phyloP scores from a whole-genome alignment of 1,140 invertebrate genomes.

The Leguminivora glycinivorella region DNA sequence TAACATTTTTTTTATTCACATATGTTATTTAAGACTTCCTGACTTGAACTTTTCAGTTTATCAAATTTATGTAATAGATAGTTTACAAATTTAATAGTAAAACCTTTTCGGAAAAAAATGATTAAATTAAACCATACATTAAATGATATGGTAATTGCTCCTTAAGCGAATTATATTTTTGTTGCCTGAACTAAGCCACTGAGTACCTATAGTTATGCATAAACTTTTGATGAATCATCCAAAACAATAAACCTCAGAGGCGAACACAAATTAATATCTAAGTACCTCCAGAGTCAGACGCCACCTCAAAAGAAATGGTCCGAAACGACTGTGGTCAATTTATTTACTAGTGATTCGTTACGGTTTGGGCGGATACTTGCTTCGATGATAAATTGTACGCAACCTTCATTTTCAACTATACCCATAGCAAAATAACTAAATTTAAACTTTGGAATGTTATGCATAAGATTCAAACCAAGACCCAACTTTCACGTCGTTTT shows the following conservation, averaged over 20 bases:
- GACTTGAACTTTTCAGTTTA: too few relatives aligned
- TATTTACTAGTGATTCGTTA: slow-evolving; percentile 75
- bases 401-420: slow-evolving; percentile 58
- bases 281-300: slow-evolving; percentile 35
- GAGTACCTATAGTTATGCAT: neutral
- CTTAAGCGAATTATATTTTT: too few relatives aligned
- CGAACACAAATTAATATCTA: slow-evolving; percentile 49
- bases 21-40: too few relatives aligned
- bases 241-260: slow-evolving; percentile 38
- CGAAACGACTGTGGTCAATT: slow-evolving; percentile 70
- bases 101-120: too few relatives aligned
- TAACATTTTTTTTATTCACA: too few relatives aligned
- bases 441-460: slow-evolving; percentile 38
- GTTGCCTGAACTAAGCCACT: neutral
- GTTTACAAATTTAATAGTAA: too few relatives aligned
- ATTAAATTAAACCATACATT: too few relatives aligned
- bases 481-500: neutral
- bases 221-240: slow-evolving; percentile 35
- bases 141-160: too few relatives aligned
- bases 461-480: slow-evolving; percentile 38
- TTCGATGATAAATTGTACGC: slow-evolving; percentile 71
- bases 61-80: too few relatives aligned
- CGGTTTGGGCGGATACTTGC: slow-evolving; percentile 72
- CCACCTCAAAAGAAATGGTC: slow-evolving; percentile 57
- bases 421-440: slow-evolving; percentile 33